Evolutionary conservation across 2,797 vertebrate genomes (phyloP), one percentile per base, ranked within the genome.

Genomic region (Poecilia wingei): DNA sequence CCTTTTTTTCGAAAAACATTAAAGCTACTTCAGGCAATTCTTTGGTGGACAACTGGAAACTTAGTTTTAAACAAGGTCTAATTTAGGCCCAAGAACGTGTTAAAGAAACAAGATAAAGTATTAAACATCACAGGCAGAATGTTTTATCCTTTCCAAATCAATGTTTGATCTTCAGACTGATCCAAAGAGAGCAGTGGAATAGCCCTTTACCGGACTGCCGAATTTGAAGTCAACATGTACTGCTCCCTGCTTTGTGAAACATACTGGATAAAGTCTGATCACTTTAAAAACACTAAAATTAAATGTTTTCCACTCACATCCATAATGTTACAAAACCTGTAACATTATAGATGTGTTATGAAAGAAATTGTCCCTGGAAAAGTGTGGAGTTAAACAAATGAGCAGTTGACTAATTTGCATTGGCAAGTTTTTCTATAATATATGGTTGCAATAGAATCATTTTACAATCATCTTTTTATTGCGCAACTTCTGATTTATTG

Each of bases 401-500:
- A 89, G 79, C 64, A 79, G 79, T 71, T 77, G 76, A 51, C 75
- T 41, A 25, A 70, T 71, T 68, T 74, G 53, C 28, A 46, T 66
- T 70, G 69, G 75, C 51, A 72, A 22, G 22, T 39, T 73, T 55
- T 20, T 72, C 43, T 55, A 78, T 64, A 80, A 61, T 36, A 4
- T 69, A 16, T 25, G 25, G 47, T 83, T 88, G 86, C 77, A 89
- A 79, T 82, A 81, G 78, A 53, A 79, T 78, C 79, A 69, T 74
- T 51, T 75, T 79, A 3, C 13, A 72, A 14, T 75, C 47, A 45
- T 72, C 74, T 47, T 78, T 88, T 80, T 82, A 28, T 61, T 85
- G 73, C 36, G 76, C 80, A 82, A 84, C 78, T 72, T 85, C 55
- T 88, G 79, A 91, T 84, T 89, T 87, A 87, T 86, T 90, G 79